Evolutionary conservation across 2,888 invertebrate genomes (phyloP).

Genomic region (Lepidocyrtinus sp.): DNA sequence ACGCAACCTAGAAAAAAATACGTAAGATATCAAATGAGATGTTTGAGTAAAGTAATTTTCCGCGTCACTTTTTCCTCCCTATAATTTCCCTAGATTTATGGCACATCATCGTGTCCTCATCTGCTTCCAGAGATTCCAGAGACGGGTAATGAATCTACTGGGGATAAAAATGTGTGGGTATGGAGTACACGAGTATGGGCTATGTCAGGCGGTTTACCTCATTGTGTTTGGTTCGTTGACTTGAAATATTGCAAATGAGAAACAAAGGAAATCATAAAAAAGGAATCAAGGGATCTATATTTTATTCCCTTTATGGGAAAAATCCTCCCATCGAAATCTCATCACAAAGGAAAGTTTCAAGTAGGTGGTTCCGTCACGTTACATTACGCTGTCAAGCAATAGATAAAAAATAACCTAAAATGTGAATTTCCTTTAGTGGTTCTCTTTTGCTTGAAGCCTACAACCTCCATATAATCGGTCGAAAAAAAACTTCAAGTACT

Average conservation of each 20-base stretch:
- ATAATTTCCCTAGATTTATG: not conserved
- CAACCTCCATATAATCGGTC: too few relatives aligned
- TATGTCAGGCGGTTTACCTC: not conserved
- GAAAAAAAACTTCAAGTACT: too few relatives aligned
- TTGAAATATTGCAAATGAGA: constrained; percentile 25
- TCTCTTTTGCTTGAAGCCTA: too few relatives aligned
- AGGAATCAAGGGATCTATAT: not conserved
- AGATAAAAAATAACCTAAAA: too few relatives aligned
- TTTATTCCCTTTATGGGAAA: not conserved
- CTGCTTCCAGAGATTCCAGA: too few relatives aligned
- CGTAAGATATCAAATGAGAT: not conserved
- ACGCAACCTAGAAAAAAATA: constrained; percentile 58
- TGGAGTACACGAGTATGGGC: too few relatives aligned
- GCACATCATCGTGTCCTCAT: too few relatives aligned
- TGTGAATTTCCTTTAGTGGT: too few relatives aligned
- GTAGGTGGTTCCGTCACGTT: too few relatives aligned
- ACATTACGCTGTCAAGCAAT: too few relatives aligned
- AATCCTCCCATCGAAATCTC: too few relatives aligned
- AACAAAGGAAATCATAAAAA: constrained; percentile 21
- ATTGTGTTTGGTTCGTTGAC: not conserved
- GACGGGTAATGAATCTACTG: not conserved
- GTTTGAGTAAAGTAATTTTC: not conserved
- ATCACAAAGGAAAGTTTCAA: too few relatives aligned
- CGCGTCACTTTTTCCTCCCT: not conserved
- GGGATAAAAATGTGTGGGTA: not conserved